phyloP scores from a whole-genome alignment of 2,797 vertebrate species.

The Rhynchotus rufescens region DNA sequence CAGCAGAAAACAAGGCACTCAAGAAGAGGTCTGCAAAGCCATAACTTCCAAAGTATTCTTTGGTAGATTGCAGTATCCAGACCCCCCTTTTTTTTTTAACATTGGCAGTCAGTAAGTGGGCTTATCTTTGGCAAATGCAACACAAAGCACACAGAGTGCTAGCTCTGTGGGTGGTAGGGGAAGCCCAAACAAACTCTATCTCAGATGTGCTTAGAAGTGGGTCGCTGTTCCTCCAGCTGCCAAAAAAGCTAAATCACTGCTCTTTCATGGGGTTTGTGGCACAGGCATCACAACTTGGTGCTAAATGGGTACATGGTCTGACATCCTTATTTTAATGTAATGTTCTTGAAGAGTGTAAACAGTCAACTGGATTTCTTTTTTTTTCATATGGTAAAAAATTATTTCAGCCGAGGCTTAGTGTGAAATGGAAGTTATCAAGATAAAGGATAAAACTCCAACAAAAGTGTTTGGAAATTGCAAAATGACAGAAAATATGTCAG shows the following conservation, averaged over 20 bases:
- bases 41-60: neutral
- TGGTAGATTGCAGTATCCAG: neutral
- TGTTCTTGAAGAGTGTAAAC: neutral
- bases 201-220: neutral
- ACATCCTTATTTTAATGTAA: neutral
- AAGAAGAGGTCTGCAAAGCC: neutral
- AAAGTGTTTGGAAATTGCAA: neutral
- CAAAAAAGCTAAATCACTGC: neutral
- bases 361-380: neutral
- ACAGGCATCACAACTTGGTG: neutral
- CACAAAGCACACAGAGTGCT: neutral
- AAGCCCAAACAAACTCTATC: neutral
- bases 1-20: neutral
- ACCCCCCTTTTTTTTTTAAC: neutral
- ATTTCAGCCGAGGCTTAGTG: neutral
- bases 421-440: neutral
- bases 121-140: neutral
- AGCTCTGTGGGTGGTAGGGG: neutral
- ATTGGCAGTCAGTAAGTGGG: neutral
- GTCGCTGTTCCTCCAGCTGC: neutral
- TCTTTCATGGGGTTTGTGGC: neutral
- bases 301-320: neutral
- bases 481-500: conserved; percentile 11
- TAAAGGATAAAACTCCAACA: neutral
- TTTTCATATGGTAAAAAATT: neutral